Percentiles rank a stretch among this genome's conserved stretches.
Conservation (phyloP, 2,797 vertebrate species). For the Sternarchorhynchus goeldii region DNA sequence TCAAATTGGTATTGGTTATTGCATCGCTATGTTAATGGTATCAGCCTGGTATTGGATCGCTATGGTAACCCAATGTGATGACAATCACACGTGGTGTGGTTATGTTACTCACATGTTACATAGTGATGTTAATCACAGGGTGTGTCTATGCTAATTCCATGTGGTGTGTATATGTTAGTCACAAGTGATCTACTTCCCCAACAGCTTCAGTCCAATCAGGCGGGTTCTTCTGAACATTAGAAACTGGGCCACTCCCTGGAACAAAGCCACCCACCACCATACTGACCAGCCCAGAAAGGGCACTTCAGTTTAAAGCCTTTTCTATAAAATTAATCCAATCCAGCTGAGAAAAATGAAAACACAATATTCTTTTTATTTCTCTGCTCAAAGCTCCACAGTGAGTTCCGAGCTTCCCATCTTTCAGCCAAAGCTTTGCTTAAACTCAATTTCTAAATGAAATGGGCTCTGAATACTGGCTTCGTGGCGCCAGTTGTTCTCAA, state of each 20-base stretch:
- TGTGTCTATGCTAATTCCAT: no score
- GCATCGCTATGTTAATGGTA: no score
- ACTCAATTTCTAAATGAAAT: not conserved
- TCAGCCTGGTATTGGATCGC: no score
- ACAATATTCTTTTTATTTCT: not conserved
- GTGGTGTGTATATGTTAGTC: no score
- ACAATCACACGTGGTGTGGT: no score
- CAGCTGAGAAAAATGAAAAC: conserved; percentile 3
- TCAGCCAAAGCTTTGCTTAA: not conserved
- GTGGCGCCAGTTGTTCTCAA: no score
- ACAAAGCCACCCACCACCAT: not conserved
- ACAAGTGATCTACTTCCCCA: no score
- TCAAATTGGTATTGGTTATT: no score
- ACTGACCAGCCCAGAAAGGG: not conserved
- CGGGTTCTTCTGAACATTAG: not conserved
- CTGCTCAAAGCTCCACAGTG: not conserved
- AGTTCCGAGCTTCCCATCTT: not conserved
- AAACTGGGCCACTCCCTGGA: not conserved
- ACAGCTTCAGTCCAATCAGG: not conserved
- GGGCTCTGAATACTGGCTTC: not conserved
- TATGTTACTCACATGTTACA: no score
- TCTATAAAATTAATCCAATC: not conserved
- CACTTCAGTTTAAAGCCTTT: not conserved
- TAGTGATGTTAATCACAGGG: no score
- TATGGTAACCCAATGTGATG: no score